A percentile compares a stretch with the other conserved stretches of the same genome.
Conservation (phyloP, 2,113 vertebrate genomes). For the Pangasianodon hypophthalmus region DNA sequence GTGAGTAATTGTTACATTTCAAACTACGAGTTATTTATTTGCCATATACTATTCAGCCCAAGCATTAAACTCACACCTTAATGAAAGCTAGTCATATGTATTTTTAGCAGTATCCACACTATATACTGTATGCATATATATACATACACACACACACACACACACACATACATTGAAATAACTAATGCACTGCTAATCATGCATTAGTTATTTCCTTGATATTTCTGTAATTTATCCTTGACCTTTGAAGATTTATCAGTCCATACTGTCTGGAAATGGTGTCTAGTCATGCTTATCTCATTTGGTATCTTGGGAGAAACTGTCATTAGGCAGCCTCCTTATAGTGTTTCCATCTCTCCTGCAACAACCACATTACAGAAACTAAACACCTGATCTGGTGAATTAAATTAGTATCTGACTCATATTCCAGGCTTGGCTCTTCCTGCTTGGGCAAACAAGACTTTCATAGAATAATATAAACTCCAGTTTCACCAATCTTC, state of each 20-base stretch:
- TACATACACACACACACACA: too few species aligned
- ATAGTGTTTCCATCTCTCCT: slow-evolving; percentile 27
- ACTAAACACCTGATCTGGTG: slow-evolving; percentile 26
- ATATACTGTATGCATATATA: too few species aligned
- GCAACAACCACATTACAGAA: slow-evolving; percentile 21
- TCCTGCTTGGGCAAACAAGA: slow-evolving; percentile 23
- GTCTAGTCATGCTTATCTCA: slow-evolving; percentile 59
- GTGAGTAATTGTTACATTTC: too few species aligned
- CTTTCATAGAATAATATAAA: not conserved
- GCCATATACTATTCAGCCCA: not conserved
- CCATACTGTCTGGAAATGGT: slow-evolving; percentile 48
- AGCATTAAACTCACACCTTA: not conserved
- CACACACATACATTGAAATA: too few species aligned
- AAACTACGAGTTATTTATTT: not conserved
- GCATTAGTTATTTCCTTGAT: slow-evolving; percentile 59
- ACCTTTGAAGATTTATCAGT: slow-evolving; percentile 72
- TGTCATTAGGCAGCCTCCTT: slow-evolving; percentile 31
- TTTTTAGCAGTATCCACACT: too few species aligned
- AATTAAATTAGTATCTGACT: slow-evolving; percentile 49
- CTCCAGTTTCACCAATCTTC: not conserved
- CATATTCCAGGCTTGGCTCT: slow-evolving; percentile 17
- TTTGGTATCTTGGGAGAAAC: slow-evolving; percentile 45
- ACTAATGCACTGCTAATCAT: too few species aligned
- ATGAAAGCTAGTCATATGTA: not conserved
- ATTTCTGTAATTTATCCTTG: slow-evolving; percentile 68